Evolutionary conservation across 2,797 vertebrate genomes (phyloP).

Genomic region (Acropternis orthonyx): DNA sequence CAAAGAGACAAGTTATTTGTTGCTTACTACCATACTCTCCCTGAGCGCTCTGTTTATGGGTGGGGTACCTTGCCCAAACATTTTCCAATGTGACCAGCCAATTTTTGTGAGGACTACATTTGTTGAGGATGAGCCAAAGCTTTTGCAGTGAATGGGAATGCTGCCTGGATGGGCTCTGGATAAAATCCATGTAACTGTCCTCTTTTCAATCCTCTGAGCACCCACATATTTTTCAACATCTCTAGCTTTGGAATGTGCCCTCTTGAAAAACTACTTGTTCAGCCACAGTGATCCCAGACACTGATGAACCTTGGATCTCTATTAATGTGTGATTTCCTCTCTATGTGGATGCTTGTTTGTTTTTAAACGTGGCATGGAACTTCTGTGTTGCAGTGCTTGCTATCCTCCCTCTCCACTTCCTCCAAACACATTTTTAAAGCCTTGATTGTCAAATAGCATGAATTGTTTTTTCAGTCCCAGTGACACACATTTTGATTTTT

Average conservation of each 20-base stretch:
- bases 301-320: conserved; percentile 38
- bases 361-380: conserved; percentile 28
- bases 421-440: conserved; percentile 21
- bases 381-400: conserved; percentile 33
- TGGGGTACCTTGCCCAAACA: conserved; percentile 24
- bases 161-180: background rate
- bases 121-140: conserved; percentile 9
- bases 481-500: conserved; percentile 35
- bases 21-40: conserved; percentile 4
- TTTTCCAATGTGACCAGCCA: conserved; percentile 28
- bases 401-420: conserved; percentile 15
- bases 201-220: background rate
- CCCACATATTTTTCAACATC: background rate
- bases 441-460: conserved; percentile 20
- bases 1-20: conserved; percentile 19
- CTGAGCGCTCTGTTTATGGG: conserved; percentile 21
- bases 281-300: background rate
- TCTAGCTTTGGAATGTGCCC: background rate
- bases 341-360: conserved; percentile 50
- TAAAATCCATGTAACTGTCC: background rate
- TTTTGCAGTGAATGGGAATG: conserved; percentile 31
- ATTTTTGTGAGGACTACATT: background rate
- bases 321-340: conserved; percentile 44
- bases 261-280: background rate
- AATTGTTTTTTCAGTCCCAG: conserved; percentile 9